Evolutionary conservation across 1,140 invertebrate genomes (phyloP).

Genomic region (Tribolium castaneum): DNA sequence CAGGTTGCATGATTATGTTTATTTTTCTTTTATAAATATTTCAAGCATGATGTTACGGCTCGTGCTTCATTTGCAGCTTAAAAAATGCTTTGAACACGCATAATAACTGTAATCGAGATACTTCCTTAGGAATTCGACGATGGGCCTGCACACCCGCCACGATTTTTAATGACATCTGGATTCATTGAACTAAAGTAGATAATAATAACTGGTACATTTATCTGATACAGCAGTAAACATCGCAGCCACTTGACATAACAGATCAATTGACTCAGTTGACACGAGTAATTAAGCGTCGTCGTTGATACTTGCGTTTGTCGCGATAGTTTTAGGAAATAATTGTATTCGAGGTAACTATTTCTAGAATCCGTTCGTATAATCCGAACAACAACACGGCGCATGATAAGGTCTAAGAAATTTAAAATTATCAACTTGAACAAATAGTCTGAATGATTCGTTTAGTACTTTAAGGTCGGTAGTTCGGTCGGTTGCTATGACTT

Average conservation of each 20-base stretch:
- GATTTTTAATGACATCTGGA: background rate
- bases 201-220: constrained; percentile 4
- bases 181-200: constrained; percentile 8
- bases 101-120: background rate
- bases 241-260: background rate
- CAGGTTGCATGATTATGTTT: constrained; percentile 13
- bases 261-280: constrained; percentile 23
- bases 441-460: constrained; percentile 24
- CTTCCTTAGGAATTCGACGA: background rate
- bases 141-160: background rate
- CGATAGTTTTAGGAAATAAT: background rate
- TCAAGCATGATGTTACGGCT: background rate
- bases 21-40: constrained; percentile 2
- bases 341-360: constrained; percentile 3
- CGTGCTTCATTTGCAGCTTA: background rate
- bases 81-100: background rate
- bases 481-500: constrained; percentile 8
- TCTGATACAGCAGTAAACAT: background rate
- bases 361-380: background rate
- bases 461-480: background rate
- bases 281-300: background rate
- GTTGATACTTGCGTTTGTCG: background rate
- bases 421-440: constrained; percentile 21
- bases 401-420: constrained; percentile 21
- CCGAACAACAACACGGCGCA: background rate